These are phyloP conservation scores for Gopherus flavomarginatus DNA, from an alignment of 2,113 vertebrate species.

Conservation along the genomic window DNA sequence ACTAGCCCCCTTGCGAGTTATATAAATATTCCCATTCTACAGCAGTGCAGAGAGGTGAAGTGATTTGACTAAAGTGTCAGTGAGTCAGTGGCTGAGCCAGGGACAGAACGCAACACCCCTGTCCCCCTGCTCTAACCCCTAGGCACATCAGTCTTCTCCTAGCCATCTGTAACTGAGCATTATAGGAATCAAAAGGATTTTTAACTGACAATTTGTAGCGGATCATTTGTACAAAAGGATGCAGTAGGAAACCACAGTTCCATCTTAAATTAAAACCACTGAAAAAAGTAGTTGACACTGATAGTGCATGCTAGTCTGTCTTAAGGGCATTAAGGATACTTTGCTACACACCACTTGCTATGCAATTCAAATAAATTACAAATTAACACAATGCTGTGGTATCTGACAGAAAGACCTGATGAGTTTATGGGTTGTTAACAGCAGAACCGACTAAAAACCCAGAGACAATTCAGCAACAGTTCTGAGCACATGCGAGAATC, in stretches of 20 bases:
- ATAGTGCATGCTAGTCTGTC: not conserved
- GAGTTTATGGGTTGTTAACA: not conserved
- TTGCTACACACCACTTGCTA: not conserved
- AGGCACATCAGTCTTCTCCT: not conserved
- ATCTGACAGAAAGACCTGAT: accelerated
- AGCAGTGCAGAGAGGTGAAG: not conserved
- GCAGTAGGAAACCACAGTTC: constrained; percentile 7
- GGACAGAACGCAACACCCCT: not conserved
- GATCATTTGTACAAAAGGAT: not conserved
- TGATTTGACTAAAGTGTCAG: not conserved
- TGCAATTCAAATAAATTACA: not conserved
- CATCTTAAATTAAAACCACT: not conserved
- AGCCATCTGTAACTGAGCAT: not conserved
- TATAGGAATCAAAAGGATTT: not conserved
- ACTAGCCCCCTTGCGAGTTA: not conserved
- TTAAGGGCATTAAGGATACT: not conserved
- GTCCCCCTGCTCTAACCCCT: not conserved
- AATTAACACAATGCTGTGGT: not conserved
- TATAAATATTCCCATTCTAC: not conserved
- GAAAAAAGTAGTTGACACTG: not conserved
- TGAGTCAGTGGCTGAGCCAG: not conserved
- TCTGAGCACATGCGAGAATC: not conserved
- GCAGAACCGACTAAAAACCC: not conserved
- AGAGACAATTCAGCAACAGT: not conserved
- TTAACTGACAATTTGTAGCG: not conserved